Evolutionary conservation across 2,797 vertebrate genomes (phyloP).

Genomic region (Heliangelus exortis): DNA sequence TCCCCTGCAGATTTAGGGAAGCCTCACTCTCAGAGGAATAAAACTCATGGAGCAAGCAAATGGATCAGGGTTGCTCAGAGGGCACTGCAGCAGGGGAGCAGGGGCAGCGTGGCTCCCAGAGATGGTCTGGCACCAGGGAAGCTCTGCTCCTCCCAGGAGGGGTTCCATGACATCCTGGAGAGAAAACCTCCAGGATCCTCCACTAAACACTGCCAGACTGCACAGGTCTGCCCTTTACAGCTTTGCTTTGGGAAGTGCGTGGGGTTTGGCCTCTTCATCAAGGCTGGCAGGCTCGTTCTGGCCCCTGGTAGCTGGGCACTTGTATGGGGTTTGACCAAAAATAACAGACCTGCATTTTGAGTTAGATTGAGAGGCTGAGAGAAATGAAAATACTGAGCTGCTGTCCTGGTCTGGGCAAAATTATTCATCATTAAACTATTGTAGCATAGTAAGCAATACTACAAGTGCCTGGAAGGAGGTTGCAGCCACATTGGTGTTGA

Average conservation of each 20-base stretch:
- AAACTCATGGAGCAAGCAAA: neutral
- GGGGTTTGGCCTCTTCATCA: neutral
- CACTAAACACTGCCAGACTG: rapidly evolving
- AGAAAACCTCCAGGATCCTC: neutral
- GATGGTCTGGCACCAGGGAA: rapidly evolving
- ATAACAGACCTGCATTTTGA: neutral
- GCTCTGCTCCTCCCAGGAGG: neutral
- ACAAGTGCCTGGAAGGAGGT: too few relatives aligned
- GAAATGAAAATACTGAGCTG: neutral
- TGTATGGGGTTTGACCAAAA: neutral
- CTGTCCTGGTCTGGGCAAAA: neutral
- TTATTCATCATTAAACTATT: neutral
- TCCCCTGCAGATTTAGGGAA: neutral
- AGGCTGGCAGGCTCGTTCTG: neutral
- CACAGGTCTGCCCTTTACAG: neutral
- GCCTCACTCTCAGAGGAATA: neutral
- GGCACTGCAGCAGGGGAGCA: neutral
- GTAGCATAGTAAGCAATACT: neutral
- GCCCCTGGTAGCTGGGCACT: neutral
- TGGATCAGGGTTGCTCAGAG: rapidly evolving
- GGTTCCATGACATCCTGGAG: neutral
- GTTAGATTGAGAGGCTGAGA: neutral
- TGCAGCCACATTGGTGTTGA: too few relatives aligned
- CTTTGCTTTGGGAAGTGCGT: neutral
- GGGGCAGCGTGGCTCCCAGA: rapidly evolving